phyloP scores from a whole-genome alignment of 2,113 vertebrate genomes.

The Chaenogobius annularis region DNA sequence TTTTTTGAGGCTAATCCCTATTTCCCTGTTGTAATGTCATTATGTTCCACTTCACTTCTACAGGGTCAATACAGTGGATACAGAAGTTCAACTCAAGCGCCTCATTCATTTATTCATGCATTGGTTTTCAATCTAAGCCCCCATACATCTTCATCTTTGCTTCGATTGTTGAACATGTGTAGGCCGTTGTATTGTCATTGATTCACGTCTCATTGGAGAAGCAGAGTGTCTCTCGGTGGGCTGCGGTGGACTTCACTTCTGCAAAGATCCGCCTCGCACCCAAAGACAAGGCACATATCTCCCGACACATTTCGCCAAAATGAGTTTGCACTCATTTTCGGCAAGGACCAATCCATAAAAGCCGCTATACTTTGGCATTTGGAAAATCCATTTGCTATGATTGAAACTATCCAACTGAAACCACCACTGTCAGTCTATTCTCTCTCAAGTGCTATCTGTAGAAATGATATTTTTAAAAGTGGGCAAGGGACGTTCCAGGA shows the following conservation, averaged over 20 bases:
- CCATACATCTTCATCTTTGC: neutral
- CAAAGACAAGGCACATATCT: neutral
- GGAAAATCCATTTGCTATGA: constrained; percentile 16
- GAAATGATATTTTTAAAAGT: constrained; percentile 11
- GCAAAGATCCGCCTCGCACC: neutral
- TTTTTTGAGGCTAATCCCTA: too few species aligned
- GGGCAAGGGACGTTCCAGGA: constrained; percentile 1
- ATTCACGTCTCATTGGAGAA: neutral
- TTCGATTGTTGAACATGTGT: neutral
- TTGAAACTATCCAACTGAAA: constrained; percentile 13
- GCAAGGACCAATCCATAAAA: constrained; percentile 11
- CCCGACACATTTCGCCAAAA: neutral
- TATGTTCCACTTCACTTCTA: too few species aligned
- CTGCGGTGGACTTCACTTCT: neutral
- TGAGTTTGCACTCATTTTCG: constrained; percentile 9
- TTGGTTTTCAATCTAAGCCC: too few species aligned
- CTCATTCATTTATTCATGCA: neutral
- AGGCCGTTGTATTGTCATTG: neutral
- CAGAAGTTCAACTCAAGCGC: too few species aligned
- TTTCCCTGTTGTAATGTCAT: too few species aligned
- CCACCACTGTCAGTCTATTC: constrained; percentile 13
- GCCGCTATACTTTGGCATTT: constrained; percentile 14
- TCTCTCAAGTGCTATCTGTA: constrained; percentile 10
- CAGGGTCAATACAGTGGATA: too few species aligned
- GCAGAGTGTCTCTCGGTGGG: neutral